Evolutionary conservation across 2,113 vertebrate species (phyloP).

Genomic region (Percina caprodes): DNA sequence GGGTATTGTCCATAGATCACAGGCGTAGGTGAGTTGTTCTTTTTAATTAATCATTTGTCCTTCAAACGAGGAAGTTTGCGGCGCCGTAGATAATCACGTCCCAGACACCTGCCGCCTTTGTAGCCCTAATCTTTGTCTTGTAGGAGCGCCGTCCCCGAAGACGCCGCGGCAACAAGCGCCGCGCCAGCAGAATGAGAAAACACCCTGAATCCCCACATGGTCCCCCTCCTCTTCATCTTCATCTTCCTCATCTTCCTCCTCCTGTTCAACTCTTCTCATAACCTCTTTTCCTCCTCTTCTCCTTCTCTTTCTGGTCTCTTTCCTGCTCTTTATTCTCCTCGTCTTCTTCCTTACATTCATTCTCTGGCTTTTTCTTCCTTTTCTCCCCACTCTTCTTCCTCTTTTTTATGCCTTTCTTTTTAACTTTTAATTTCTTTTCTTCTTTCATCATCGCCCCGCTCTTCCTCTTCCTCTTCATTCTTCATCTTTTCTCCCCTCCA

Average conservation of each 20-base stretch:
- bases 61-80: conserved; percentile 82
- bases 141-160: conserved; percentile 79
- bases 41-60: conserved; percentile 87
- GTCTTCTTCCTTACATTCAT: no score
- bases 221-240: background rate
- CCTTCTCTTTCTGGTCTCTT: no score
- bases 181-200: conserved; percentile 79
- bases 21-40: conserved; percentile 81
- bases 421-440: background rate
- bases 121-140: conserved; percentile 85
- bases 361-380: background rate
- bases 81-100: conserved; percentile 83
- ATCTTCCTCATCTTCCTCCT: background rate
- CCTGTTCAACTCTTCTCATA: background rate
- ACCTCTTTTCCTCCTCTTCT: background rate
- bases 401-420: no score
- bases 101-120: conserved; percentile 82
- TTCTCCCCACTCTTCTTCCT: background rate
- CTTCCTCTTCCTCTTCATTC: background rate
- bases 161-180: conserved; percentile 33
- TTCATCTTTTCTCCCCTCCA: background rate
- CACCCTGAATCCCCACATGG: conserved; percentile 56
- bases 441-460: background rate
- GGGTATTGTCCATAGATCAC: conserved; percentile 80
- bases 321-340: background rate